phyloP scores from a whole-genome alignment of 35 echinoderm and acorn worm species.

The Ophiothrix spiculata region DNA sequence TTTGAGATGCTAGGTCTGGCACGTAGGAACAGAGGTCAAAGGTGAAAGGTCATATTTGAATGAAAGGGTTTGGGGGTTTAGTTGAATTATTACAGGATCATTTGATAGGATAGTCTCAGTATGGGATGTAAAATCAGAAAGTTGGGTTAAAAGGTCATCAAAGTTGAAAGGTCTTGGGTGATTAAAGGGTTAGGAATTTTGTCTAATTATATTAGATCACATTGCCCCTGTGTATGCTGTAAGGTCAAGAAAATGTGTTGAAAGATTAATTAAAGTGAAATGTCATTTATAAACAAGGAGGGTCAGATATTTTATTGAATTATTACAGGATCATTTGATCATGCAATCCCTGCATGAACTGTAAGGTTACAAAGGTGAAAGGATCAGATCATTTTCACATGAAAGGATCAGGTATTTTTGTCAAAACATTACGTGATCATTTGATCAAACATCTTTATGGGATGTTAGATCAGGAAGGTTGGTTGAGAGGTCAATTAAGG shows the following conservation, averaged over 20 bases:
- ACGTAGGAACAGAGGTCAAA: constrained; percentile 36
- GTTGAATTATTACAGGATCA: not conserved
- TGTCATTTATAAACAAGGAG: not conserved
- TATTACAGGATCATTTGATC: not conserved
- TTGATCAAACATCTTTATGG: no score
- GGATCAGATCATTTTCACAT: not conserved
- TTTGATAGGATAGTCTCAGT: not conserved
- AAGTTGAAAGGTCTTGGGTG: not conserved
- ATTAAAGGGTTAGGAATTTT: not conserved
- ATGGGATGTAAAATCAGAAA: not conserved
- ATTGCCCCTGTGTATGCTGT: no score
- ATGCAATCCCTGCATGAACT: not conserved
- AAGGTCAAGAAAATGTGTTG: no score
- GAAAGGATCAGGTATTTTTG: not conserved
- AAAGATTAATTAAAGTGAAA: not conserved
- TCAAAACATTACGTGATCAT: no score
- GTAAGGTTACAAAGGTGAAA: not conserved
- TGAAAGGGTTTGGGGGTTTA: not conserved
- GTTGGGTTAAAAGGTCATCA: not conserved
- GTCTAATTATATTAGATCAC: no score
- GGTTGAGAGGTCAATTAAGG: not conserved
- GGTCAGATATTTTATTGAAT: not conserved
- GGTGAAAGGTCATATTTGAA: not conserved
- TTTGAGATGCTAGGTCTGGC: constrained; percentile 83
- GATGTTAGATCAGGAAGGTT: no score